A percentile compares a stretch with the other conserved stretches of the same genome.
Evolutionary conservation across 2,888 invertebrate species (phyloP).

Genomic region (Sycophila texana): DNA sequence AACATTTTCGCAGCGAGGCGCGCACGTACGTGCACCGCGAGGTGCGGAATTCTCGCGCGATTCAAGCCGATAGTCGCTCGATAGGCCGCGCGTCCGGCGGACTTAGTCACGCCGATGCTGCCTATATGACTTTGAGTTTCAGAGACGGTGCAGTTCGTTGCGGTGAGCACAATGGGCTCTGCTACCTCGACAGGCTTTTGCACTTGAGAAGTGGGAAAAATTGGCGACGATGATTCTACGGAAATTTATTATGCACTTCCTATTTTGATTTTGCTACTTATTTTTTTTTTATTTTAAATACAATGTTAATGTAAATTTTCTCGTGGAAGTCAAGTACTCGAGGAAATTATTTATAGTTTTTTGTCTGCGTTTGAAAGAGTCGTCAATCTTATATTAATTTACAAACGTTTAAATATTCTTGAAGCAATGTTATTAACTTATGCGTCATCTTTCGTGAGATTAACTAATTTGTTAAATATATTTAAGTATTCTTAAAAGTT

Average conservation of each 20-base stretch:
- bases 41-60: neutral
- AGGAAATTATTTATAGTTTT: neutral
- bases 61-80: too few species aligned
- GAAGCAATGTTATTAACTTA: too few species aligned
- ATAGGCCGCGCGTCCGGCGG: neutral
- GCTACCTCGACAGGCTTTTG: neutral
- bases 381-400: too few species aligned
- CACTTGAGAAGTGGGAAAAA: too few species aligned
- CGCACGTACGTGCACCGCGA: neutral
- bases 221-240: too few species aligned
- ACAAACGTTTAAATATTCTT: too few species aligned
- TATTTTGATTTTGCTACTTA: neutral
- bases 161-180: neutral
- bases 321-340: neutral
- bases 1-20: conserved; percentile 18
- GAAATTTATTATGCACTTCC: neutral
- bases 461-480: too few species aligned
- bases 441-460: too few species aligned
- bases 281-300: neutral
- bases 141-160: neutral
- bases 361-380: too few species aligned
- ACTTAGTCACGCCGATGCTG: neutral
- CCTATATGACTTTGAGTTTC: conserved; percentile 9
- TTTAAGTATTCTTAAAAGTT: too few species aligned
- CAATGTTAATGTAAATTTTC: neutral